Evolutionary conservation across 2,113 vertebrate genomes (phyloP).

Genomic region (Phylloscopus whistleri): DNA sequence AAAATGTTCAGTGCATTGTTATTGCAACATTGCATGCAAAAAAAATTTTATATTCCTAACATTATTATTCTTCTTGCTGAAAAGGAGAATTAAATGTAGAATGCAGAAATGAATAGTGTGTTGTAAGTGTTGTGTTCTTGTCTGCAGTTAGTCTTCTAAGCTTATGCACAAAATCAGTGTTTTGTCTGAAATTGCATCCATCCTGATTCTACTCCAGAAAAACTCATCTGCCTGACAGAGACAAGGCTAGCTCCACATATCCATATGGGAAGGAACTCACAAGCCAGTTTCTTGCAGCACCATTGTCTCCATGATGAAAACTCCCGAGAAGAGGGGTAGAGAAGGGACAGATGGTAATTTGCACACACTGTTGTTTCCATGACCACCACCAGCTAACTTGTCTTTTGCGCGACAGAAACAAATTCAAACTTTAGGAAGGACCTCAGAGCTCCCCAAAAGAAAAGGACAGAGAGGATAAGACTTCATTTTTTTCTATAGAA

Average conservation of each 20-base stretch:
- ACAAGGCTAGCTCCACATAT: fast-evolving
- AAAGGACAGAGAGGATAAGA: neutral
- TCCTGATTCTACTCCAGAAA: neutral
- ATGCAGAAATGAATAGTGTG: neutral
- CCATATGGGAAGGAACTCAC: neutral
- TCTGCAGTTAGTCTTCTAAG: neutral
- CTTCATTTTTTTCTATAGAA: neutral
- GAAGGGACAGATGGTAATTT: neutral
- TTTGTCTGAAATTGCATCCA: neutral
- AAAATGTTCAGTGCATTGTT: neutral
- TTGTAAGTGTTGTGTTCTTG: neutral
- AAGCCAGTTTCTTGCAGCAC: neutral
- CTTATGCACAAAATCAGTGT: neutral
- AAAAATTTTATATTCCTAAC: neutral
- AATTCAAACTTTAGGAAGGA: neutral
- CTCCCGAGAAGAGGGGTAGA: neutral
- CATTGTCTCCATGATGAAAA: neutral
- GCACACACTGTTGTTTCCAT: neutral
- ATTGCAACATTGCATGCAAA: neutral
- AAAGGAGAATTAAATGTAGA: neutral
- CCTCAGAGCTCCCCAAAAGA: neutral
- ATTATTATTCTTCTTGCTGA: neutral
- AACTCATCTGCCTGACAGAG: neutral
- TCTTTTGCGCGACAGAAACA: neutral
- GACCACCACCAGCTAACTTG: neutral